phyloP scores from a whole-genome alignment of 2,113 vertebrate genomes.

The Axis porcinus region DNA sequence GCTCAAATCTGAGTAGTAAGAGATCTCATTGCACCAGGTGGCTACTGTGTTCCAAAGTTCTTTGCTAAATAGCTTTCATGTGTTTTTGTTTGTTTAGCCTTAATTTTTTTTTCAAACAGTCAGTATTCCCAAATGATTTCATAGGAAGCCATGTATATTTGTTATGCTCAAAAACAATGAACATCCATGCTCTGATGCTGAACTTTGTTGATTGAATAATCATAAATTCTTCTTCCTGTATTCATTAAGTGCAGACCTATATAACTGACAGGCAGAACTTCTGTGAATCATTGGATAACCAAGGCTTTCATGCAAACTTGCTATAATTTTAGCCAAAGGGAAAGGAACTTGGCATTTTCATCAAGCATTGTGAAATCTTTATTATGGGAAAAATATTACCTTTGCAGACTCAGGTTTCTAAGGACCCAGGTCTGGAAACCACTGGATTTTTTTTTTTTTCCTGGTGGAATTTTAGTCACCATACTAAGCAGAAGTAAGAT shows the following conservation, averaged over 20 bases:
- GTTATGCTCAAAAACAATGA: not conserved
- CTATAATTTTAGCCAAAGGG: not conserved
- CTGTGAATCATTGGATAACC: not conserved
- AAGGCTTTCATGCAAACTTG: not conserved
- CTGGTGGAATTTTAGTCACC: not conserved
- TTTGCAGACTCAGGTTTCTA: not conserved
- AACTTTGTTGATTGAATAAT: not conserved
- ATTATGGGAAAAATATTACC: not conserved
- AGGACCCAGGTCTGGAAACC: not conserved
- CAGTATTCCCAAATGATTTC: not conserved
- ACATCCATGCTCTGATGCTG: not conserved
- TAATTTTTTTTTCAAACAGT: not conserved
- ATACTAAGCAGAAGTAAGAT: not conserved
- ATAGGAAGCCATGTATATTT: not conserved
- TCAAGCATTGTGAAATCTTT: constrained; percentile 4
- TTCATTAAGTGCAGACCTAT: not conserved
- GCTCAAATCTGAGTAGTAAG: not conserved
- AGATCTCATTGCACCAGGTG: not conserved
- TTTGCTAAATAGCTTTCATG: not conserved
- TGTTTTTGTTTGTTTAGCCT: not conserved
- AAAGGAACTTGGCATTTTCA: not conserved
- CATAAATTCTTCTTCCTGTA: not conserved
- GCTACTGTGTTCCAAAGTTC: not conserved
- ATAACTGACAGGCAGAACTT: not conserved
- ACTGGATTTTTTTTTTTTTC: not conserved